Conservation (phyloP, 2,113 vertebrate genomes). For the Podarcis raffonei region DNA sequence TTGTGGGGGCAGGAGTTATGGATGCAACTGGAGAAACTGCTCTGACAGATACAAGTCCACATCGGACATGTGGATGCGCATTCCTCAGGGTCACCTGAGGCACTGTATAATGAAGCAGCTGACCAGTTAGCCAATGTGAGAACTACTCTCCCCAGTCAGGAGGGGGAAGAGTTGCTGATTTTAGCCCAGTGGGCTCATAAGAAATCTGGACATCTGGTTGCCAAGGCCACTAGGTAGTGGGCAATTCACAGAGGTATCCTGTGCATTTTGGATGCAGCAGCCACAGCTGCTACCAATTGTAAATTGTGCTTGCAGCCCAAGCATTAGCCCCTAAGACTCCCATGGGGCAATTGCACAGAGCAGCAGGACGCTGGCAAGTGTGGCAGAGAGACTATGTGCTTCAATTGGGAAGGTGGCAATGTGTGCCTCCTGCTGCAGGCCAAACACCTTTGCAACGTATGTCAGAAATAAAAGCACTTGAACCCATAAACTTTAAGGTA, state of each 20-base stretch:
- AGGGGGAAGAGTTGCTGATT: background rate
- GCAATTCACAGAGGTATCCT: background rate
- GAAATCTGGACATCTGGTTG: background rate
- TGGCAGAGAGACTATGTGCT: background rate
- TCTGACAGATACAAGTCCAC: accelerated
- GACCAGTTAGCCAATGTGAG: background rate
- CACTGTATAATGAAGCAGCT: background rate
- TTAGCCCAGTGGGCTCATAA: background rate
- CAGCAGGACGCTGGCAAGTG: background rate
- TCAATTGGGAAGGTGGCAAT: background rate
- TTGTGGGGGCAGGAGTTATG: background rate
- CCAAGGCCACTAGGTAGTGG: background rate
- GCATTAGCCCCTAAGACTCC: background rate
- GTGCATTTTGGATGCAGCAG: background rate
- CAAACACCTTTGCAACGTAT: background rate
- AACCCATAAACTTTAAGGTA: too few species aligned
- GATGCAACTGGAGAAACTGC: background rate
- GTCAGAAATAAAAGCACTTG: too few species aligned
- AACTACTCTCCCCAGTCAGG: background rate
- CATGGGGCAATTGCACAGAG: background rate
- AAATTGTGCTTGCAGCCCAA: background rate
- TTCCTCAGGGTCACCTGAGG: background rate
- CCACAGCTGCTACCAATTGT: background rate
- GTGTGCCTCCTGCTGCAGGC: background rate
- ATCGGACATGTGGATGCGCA: background rate